Conservation (phyloP, 2,888 invertebrate genomes). For the Palloptera scutellata region DNA sequence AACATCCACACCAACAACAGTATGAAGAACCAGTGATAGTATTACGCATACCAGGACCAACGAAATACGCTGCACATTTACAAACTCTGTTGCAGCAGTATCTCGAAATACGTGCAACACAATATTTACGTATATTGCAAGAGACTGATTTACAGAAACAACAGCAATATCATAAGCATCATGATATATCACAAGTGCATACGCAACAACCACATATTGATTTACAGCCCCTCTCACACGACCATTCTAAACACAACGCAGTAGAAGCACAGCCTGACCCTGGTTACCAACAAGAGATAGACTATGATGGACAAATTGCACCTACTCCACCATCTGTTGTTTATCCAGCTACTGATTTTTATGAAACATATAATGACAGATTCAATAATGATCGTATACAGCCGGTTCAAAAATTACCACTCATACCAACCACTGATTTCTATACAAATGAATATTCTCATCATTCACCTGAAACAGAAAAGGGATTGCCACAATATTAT, state of each 20-base stretch:
- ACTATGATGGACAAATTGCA: conserved; percentile 47
- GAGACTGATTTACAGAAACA: conserved; percentile 56
- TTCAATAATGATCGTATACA: conserved; percentile 44
- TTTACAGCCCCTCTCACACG: conserved; percentile 34
- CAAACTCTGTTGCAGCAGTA: conserved; percentile 62
- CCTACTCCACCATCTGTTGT: conserved; percentile 45
- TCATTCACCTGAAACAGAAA: conserved; percentile 40
- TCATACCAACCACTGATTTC: conserved; percentile 22
- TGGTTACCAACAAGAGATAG: conserved; percentile 40
- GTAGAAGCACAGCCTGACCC: conserved; percentile 20
- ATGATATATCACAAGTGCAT: conserved; percentile 29
- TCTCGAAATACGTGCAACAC: conserved; percentile 61
- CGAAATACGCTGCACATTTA: conserved; percentile 62
- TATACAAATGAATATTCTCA: conserved; percentile 33
- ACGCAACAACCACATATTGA: conserved; percentile 35
- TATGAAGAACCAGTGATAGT: conserved; percentile 63
- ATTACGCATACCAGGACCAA: conserved; percentile 61
- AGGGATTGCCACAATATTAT: conserved; percentile 51
- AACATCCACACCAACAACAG: conserved; percentile 30
- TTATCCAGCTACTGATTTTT: conserved; percentile 57
- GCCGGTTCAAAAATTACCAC: conserved; percentile 29
- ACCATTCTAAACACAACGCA: conserved; percentile 29
- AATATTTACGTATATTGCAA: conserved; percentile 60
- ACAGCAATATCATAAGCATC: conserved; percentile 38
- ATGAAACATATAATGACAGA: conserved; percentile 56